These are phyloP conservation scores for Nestor notabilis DNA, from an alignment of 2,113 vertebrate species.

Conservation along the genomic window DNA sequence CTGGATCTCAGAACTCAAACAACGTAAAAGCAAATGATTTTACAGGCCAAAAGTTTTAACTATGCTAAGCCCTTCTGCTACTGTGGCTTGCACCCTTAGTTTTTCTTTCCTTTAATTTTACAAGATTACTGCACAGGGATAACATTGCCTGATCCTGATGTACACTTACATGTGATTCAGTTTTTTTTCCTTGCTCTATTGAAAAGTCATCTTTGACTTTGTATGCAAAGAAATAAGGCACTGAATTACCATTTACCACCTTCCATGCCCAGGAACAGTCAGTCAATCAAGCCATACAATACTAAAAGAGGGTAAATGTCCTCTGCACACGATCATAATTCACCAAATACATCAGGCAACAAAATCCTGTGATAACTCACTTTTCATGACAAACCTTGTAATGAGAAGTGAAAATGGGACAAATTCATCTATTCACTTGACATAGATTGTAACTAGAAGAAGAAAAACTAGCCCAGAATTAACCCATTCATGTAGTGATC, in stretches of 20 bases:
- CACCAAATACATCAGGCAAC: constrained; percentile 70
- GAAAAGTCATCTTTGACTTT: constrained; percentile 1
- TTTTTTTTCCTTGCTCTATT: neutral
- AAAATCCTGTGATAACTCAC: constrained; percentile 75
- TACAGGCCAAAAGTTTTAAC: neutral
- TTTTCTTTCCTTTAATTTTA: neutral
- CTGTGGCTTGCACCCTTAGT: neutral
- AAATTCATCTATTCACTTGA: constrained; percentile 76
- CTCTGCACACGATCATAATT: constrained; percentile 68
- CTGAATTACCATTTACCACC: neutral
- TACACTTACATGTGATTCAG: neutral
- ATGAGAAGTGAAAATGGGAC: constrained; percentile 78
- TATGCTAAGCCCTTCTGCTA: neutral
- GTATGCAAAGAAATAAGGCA: constrained; percentile 18
- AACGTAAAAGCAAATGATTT: neutral
- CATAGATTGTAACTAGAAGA: constrained; percentile 53
- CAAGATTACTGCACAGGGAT: neutral
- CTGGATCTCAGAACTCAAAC: neutral
- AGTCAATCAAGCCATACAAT: constrained; percentile 59
- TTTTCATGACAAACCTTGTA: constrained; percentile 78
- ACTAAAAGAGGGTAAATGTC: constrained; percentile 71
- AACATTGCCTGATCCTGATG: accelerated
- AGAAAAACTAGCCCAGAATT: constrained; percentile 37
- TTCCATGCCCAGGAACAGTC: neutral
- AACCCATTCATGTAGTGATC: constrained; percentile 18